Evolutionary conservation across 2,113 vertebrate genomes (phyloP), one percentile per base, ranked within the genome.

Genomic region (Malurus elegans): DNA sequence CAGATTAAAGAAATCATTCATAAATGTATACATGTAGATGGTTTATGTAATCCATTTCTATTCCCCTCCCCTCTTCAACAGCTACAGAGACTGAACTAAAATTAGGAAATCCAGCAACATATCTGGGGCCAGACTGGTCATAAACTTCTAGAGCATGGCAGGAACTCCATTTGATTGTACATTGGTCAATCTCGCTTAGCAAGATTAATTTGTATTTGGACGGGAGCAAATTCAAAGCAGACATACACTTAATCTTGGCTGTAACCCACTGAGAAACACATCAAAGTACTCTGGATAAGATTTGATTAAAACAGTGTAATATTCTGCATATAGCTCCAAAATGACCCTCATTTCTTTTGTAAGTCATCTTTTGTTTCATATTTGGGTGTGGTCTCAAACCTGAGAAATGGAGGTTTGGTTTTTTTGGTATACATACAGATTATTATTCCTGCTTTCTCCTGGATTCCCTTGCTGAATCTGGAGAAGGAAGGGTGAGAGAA

Each of bases 321-420:
- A 50, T 75, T 90, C 50, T 90, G 16, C 15, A 32, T 32, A 24
- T 10, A 79, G 23, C 18, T 75, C 31, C 18, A 51, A 79, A 67
- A 51, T 17, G 0, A 18, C 31, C 28, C 57, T 19, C 0, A 0
- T 64, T 74, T 78, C 18, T 61, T 70, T 65, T 69, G 31, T 14
- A 62, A 3, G 6, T 38, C 3, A 29, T 40, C 8, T n/a, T 72
- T 38, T 18, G 13, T 47, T 88, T 66, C 12, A 0, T 34, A 17
- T 45, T 76, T 69, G 29, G n/a, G 10, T 0, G 1, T 18, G 31
- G 42, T 40, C 42, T 40, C 42, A 61, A 14, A 28, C 50, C 79
- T 75, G 29, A 69, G 54, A 80, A 66, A 64, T 10, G 0, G 1
- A 50, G 21, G 23, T 47, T 11, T 80, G 10, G 0, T 3, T 26